A percentile compares a stretch with the other conserved stretches of the same genome.
These are phyloP conservation scores for Pyxicephalus adspersus DNA, from an alignment of 2,113 vertebrate species.

Conservation along the genomic window DNA sequence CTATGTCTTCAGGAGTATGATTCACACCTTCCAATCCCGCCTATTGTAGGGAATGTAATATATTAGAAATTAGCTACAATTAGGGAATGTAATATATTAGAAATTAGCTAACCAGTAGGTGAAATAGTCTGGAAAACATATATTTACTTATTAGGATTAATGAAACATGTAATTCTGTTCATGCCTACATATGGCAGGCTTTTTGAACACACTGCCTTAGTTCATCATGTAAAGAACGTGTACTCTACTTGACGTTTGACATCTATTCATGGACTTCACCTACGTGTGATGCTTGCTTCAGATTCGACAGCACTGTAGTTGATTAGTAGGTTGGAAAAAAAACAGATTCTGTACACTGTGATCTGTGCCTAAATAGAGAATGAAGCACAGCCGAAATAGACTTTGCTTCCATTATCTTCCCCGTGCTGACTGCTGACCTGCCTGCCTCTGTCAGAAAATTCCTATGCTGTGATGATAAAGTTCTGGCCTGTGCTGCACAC, in stretches of 20 bases:
- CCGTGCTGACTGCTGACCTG: constrained; percentile 44
- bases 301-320: constrained; percentile 41
- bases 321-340: constrained; percentile 48
- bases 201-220: background rate
- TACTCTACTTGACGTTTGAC: constrained; percentile 49
- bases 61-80: too few species aligned
- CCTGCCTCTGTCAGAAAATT: constrained; percentile 52
- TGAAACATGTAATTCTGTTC: background rate
- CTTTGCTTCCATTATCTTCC: constrained; percentile 41
- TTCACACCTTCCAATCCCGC: too few species aligned
- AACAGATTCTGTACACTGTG: constrained; percentile 50
- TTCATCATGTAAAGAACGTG: constrained; percentile 25
- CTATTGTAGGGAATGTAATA: too few species aligned
- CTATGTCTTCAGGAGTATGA: too few species aligned
- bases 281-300: constrained; percentile 38
- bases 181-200: background rate
- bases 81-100: too few species aligned
- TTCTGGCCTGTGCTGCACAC: constrained; percentile 29
- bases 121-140: too few species aligned
- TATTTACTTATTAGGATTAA: background rate
- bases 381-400: constrained; percentile 10
- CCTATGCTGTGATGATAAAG: constrained; percentile 45
- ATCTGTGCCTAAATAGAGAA: constrained; percentile 35
- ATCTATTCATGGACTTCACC: constrained; percentile 43
- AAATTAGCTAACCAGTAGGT: too few species aligned